Evolutionary conservation across 64 coral and sea anemone genomes (phyloP).

Genomic region (Anthopleura sola): DNA sequence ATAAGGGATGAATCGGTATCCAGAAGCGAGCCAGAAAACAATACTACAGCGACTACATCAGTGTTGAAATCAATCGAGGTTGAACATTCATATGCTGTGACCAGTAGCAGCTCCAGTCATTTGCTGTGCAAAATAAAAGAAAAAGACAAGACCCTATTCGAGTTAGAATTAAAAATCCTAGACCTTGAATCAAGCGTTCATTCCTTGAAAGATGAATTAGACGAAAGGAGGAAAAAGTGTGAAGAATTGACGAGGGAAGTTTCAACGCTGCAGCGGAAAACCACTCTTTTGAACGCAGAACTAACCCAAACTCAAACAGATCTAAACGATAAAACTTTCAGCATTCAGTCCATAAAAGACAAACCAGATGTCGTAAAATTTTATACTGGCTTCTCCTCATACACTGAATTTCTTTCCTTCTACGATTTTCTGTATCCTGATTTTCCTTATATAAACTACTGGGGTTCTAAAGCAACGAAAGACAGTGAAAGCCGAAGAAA

Average conservation of each 20-base stretch:
- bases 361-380: not conserved
- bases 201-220: not conserved
- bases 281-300: not conserved
- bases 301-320: not conserved
- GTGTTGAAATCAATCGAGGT: not conserved
- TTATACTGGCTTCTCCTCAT: conserved; percentile 2
- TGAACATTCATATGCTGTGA: not conserved
- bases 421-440: conserved; percentile 32
- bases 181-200: not conserved
- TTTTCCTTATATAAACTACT: conserved; percentile 50
- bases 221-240: not conserved
- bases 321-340: not conserved
- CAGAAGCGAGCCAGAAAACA: not conserved
- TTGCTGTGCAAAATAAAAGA: not conserved
- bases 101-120: not conserved
- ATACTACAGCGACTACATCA: not conserved
- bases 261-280: not conserved
- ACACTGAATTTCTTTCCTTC: conserved; percentile 7
- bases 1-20: not conserved
- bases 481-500: conserved; percentile 37
- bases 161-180: not conserved
- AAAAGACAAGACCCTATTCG: not conserved
- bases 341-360: not conserved
- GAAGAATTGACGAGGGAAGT: not conserved
- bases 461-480: conserved; percentile 38